phyloP scores from a whole-genome alignment of 2,888 invertebrate species.

The Rhagonycha lutea region DNA sequence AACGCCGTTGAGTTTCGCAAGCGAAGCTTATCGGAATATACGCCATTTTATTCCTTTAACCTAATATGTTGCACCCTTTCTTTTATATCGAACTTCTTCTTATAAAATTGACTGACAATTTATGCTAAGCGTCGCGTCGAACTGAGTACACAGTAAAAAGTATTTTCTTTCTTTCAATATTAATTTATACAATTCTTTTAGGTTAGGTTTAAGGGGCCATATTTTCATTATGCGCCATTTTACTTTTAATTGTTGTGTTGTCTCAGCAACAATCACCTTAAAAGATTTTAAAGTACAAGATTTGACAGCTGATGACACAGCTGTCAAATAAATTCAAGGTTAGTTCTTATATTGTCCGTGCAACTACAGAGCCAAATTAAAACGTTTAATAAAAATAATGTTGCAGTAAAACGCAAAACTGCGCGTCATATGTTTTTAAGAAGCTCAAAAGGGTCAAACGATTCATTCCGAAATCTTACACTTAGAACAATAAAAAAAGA shows the following conservation, averaged over 20 bases:
- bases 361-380: no score
- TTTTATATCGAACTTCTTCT: neutral
- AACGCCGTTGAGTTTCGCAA: neutral
- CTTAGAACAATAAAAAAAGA: no score
- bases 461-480: neutral
- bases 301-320: no score
- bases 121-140: neutral
- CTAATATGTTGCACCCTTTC: slow-evolving; percentile 14
- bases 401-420: no score
- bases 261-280: no score
- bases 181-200: neutral
- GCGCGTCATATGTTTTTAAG: neutral
- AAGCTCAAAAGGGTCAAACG: neutral
- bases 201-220: no score
- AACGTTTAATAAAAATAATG: no score
- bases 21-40: neutral
- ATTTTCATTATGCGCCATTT: no score
- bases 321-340: no score
- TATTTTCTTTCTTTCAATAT: neutral
- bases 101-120: neutral
- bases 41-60: slow-evolving; percentile 6
- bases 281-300: no score
- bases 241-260: no score
- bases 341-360: no score
- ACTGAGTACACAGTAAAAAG: neutral